A percentile compares a stretch with the other conserved stretches of the same genome.
Conservation (phyloP, 1,140 invertebrate species). For the Bombus terrestris region DNA sequence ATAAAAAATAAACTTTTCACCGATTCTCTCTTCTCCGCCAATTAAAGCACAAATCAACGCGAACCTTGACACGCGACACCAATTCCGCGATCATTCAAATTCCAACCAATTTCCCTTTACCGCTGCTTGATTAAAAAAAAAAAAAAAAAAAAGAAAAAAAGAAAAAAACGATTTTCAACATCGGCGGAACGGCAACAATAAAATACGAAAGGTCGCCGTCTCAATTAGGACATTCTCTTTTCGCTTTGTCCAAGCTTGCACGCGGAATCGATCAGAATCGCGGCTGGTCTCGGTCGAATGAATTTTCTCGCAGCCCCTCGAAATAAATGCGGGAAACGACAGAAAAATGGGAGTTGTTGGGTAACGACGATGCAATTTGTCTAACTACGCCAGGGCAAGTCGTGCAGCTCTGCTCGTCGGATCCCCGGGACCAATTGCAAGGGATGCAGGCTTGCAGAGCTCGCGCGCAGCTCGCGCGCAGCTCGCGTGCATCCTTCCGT, state of each 20-base stretch:
- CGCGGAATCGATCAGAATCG: background rate
- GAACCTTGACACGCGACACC: background rate
- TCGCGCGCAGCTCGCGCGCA: constrained; percentile 8
- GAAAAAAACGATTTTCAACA: background rate
- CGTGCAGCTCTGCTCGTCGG: constrained; percentile 29
- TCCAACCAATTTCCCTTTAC: background rate
- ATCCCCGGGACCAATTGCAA: constrained; percentile 64
- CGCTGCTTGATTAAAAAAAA: background rate
- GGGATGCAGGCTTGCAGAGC: constrained; percentile 50
- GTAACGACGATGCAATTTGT: constrained; percentile 32
- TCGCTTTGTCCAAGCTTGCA: background rate
- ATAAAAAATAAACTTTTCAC: too few relatives aligned
- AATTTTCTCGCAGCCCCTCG: background rate
- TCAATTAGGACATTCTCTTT: background rate
- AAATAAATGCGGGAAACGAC: background rate
- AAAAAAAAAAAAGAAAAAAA: background rate
- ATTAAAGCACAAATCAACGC: too few relatives aligned
- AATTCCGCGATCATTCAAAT: background rate
- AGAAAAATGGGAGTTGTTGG: constrained; percentile 2
- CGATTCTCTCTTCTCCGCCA: too few relatives aligned
- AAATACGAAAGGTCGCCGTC: background rate
- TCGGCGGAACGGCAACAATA: background rate
- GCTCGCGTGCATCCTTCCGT: background rate
- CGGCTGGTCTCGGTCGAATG: background rate
- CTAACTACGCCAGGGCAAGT: constrained; percentile 31